A percentile compares a stretch with the other conserved stretches of the same genome.
phyloP scores from a whole-genome alignment of 2,797 vertebrate species.

The Ctenosaura bakeri region DNA sequence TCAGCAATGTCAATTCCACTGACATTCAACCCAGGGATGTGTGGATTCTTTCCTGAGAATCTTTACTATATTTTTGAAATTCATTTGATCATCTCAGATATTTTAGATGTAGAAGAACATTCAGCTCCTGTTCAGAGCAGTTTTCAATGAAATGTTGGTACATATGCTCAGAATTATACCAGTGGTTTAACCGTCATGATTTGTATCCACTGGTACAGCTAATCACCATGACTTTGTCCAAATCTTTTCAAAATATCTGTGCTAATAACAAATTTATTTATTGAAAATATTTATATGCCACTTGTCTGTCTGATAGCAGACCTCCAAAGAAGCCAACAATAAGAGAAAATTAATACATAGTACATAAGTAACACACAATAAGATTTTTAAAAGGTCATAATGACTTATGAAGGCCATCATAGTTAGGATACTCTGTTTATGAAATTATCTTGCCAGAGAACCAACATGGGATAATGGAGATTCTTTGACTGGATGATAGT shows the following conservation, averaged over 20 bases:
- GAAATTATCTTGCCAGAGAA: too few species aligned
- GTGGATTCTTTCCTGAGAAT: background rate
- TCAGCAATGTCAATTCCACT: background rate
- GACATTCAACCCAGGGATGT: background rate
- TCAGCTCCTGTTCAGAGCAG: background rate
- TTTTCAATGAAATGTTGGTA: background rate
- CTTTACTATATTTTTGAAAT: background rate
- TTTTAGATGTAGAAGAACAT: background rate
- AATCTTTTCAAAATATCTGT: background rate
- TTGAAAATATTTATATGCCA: background rate
- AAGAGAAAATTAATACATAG: too few species aligned
- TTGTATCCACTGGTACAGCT: background rate
- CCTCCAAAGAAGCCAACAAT: too few species aligned
- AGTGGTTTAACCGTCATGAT: background rate
- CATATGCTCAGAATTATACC: background rate
- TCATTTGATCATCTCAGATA: background rate
- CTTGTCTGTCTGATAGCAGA: background rate
- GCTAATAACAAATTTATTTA: background rate
- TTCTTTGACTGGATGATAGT: too few species aligned
- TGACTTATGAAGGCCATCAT: too few species aligned
- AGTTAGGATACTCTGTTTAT: too few species aligned
- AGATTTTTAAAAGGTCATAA: too few species aligned
- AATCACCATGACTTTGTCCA: background rate
- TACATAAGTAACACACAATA: too few species aligned
- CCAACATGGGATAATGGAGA: too few species aligned